phyloP scores from a whole-genome alignment of 2,888 invertebrate genomes.

The Drepana falcataria region DNA sequence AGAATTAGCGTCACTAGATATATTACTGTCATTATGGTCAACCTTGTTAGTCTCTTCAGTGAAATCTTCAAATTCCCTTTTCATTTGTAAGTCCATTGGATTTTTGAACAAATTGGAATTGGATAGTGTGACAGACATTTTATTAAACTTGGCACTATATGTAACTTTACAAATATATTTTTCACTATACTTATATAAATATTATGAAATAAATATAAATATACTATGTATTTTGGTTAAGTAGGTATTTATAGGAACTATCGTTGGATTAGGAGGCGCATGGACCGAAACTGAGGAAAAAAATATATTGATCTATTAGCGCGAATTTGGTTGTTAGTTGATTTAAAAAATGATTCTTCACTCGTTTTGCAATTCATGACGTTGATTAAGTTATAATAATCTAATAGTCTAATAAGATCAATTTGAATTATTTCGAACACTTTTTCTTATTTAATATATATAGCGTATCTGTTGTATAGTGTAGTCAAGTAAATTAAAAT shows the following conservation, averaged over 20 bases:
- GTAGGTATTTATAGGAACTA: slow-evolving; percentile 79
- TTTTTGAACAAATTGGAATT: slow-evolving; percentile 64
- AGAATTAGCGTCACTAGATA: slow-evolving; percentile 63
- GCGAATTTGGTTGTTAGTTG: no score
- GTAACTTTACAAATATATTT: slow-evolving; percentile 49
- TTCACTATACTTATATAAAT: slow-evolving; percentile 49
- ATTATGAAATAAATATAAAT: slow-evolving; percentile 70
- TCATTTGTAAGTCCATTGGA: slow-evolving; percentile 66
- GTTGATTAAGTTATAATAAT: no score
- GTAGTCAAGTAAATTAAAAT: no score
- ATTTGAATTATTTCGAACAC: no score
- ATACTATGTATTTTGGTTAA: slow-evolving; percentile 69
- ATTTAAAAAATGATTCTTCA: slow-evolving; percentile 22
- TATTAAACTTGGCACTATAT: slow-evolving; percentile 23
- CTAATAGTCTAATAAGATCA: no score
- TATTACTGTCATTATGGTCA: slow-evolving; percentile 56
- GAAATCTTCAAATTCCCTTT: slow-evolving; percentile 65
- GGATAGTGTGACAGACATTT: slow-evolving; percentile 66
- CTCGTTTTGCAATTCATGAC: slow-evolving; percentile 26
- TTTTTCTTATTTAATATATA: no score
- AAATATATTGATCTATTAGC: not conserved
- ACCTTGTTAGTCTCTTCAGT: slow-evolving; percentile 51
- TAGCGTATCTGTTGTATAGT: no score
- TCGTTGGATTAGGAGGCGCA: slow-evolving; percentile 77
- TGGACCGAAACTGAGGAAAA: slow-evolving; percentile 48